Evolutionary conservation across 2,888 invertebrate genomes (phyloP).

Genomic region (Cynaeus angustus): DNA sequence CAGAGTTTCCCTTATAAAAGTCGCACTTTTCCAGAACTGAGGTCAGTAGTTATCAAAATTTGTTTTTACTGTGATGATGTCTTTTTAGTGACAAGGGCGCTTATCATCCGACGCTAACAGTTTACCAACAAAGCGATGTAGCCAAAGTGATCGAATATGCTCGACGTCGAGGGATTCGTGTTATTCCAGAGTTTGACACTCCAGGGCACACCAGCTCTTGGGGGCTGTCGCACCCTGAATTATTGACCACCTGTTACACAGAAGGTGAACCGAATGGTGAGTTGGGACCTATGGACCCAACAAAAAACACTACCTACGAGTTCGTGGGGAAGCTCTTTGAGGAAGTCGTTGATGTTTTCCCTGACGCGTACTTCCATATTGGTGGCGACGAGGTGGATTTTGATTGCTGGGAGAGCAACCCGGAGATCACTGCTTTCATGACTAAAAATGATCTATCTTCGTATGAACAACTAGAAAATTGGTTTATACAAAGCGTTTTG

Average conservation of each 20-base stretch:
- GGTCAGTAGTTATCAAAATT: too few relatives aligned
- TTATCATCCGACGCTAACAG: slow-evolving; percentile 76
- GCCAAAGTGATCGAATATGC: slow-evolving; percentile 84
- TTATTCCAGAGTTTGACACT: slow-evolving; percentile 93
- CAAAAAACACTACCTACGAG: slow-evolving; percentile 77
- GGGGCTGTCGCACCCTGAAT: slow-evolving; percentile 83
- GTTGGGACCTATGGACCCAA: slow-evolving; percentile 89
- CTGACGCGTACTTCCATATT: slow-evolving; percentile 89
- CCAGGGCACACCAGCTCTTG: slow-evolving; percentile 93
- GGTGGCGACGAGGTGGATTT: slow-evolving; percentile 95
- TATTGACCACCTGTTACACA: slow-evolving; percentile 82
- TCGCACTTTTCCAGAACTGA: slow-evolving; percentile 79
- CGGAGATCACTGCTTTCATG: slow-evolving; percentile 78
- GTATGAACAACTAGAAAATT: slow-evolving; percentile 77
- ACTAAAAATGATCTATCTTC: slow-evolving; percentile 70
- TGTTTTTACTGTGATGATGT: too few relatives aligned
- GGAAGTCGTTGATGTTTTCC: slow-evolving; percentile 83
- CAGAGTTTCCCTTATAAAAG: slow-evolving; percentile 94
- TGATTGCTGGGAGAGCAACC: slow-evolving; percentile 76
- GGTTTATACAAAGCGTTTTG: slow-evolving; percentile 79
- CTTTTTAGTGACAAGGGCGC: slow-evolving; percentile 77
- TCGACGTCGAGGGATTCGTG: slow-evolving; percentile 86
- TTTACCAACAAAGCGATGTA: slow-evolving; percentile 80
- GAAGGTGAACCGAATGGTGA: slow-evolving; percentile 73
- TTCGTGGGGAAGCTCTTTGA: slow-evolving; percentile 80